Conservation (phyloP, 2,888 invertebrate species). For the Tetragonisca angustula region DNA sequence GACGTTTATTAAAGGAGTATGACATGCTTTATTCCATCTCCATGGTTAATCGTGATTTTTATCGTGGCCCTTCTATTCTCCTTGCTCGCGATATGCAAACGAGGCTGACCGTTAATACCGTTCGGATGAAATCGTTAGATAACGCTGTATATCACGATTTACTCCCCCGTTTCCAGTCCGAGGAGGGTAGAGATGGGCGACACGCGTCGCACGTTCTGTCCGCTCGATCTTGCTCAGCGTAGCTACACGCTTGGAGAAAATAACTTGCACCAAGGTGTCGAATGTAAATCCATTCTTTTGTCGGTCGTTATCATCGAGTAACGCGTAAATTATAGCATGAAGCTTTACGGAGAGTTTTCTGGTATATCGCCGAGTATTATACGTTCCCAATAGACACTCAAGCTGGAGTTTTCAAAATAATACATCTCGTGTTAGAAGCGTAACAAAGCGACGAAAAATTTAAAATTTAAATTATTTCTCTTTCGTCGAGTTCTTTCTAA, state of each 20-base stretch:
- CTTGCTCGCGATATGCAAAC: conserved; percentile 53
- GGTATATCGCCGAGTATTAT: not conserved
- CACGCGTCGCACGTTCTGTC: not conserved
- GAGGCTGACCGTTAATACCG: conserved; percentile 51
- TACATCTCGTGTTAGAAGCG: not conserved
- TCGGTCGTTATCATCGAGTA: not conserved
- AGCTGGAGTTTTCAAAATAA: not conserved
- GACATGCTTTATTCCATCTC: conserved; percentile 65
- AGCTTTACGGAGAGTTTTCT: not conserved
- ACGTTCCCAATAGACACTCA: not conserved
- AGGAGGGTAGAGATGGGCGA: not conserved
- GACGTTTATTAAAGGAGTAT: conserved; percentile 69
- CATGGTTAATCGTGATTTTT: conserved; percentile 62
- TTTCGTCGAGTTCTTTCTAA: not conserved
- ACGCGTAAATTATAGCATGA: not conserved
- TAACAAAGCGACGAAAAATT: not conserved
- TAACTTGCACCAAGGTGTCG: conserved; percentile 1
- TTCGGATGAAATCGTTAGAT: conserved; percentile 45
- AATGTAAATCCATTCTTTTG: conserved; percentile 5
- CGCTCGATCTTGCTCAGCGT: conserved; percentile 5
- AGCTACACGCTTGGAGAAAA: conserved; percentile 7
- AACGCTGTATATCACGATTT: conserved; percentile 36
- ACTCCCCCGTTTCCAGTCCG: conserved; percentile 5
- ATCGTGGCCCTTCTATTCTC: conserved; percentile 29
- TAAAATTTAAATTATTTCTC: not conserved